A percentile compares a stretch with the other conserved stretches of the same genome.
Evolutionary conservation across 2,113 vertebrate genomes (phyloP).

Genomic region (Cyanoderma ruficeps): DNA sequence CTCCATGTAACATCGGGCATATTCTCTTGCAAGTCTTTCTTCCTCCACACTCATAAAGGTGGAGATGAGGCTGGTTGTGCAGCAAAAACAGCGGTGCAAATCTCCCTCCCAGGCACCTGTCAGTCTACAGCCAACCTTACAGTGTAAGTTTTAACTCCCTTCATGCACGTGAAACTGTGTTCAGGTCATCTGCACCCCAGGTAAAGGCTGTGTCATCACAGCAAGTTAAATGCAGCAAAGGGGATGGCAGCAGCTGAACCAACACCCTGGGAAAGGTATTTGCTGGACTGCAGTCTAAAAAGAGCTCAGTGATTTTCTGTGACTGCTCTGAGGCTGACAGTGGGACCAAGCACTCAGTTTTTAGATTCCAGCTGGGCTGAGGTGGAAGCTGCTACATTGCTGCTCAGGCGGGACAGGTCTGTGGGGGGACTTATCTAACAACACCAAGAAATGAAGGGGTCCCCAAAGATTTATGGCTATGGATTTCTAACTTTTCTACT

Average conservation of each 20-base stretch:
- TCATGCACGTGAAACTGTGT: not conserved
- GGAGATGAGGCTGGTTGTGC: not conserved
- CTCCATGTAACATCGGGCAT: not conserved
- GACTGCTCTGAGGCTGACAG: not conserved
- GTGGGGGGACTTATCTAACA: fast-evolving
- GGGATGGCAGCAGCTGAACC: not conserved
- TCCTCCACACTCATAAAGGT: not conserved
- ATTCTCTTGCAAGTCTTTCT: not conserved
- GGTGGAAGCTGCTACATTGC: not conserved
- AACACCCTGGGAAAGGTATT: not conserved
- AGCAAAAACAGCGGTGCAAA: not conserved
- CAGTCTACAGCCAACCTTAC: not conserved
- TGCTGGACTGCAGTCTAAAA: not conserved
- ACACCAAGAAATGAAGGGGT: not conserved
- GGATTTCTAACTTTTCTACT: not conserved
- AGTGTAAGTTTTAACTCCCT: not conserved
- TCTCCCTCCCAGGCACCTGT: not conserved
- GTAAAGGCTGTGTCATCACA: not conserved
- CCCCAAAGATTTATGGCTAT: not conserved
- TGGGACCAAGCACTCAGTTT: not conserved
- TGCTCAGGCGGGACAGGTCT: not conserved
- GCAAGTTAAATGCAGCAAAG: not conserved
- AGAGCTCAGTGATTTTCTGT: not conserved
- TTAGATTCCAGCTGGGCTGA: not conserved
- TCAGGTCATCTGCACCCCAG: not conserved